Evolutionary conservation across 1,140 invertebrate genomes (phyloP), one percentile per base, ranked within the genome.

Genomic region (Saxidomus purpurata): DNA sequence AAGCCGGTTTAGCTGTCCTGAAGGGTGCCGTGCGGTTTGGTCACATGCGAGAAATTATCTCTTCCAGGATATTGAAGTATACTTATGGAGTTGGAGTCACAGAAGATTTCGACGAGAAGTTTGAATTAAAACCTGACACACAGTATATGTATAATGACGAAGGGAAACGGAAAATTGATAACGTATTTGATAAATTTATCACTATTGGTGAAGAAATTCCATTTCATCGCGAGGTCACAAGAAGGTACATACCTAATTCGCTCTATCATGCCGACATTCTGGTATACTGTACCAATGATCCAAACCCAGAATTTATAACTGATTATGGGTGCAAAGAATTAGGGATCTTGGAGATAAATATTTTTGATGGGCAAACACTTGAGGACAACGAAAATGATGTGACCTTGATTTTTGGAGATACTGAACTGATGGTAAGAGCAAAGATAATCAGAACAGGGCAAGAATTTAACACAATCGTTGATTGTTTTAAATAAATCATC

Each of bases 21-120:
- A 79, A 87, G 47, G 85, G 85, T 1, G 85, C 85, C 6, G 85
- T 87, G 8, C 2, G 79, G 4, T 79, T 63, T 80, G 85, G 85
- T 36, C 76, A 69, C 19, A 52, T 61, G 28, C 76, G 74, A 19
- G 25, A 11, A 13, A 80, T 47, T 25, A 69, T 87, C 22, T 80
- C 74, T 0, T 49, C 34, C 1, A 55, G 85, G 19, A 40, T 87
- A 4, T 43, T 74, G 74, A 80, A 80, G n/a, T 80, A 67, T 22
- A 87, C 85, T 0, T 87, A 87, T 15, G 85, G 85, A 13, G 63
- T 36, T 0, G 11, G 38, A 15, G 4, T 15, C 4, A 43, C 15
- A 15, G 15, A 43, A 43, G 43, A 4, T 8, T 4, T 43, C 43
- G 15, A 4, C 43, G 15, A 43, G 43, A 43, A 43, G 15, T 8